Percentiles rank a stretch among this genome's conserved stretches.
phyloP scores from a whole-genome alignment of 2,113 vertebrate species.

The Pandion haliaetus region DNA sequence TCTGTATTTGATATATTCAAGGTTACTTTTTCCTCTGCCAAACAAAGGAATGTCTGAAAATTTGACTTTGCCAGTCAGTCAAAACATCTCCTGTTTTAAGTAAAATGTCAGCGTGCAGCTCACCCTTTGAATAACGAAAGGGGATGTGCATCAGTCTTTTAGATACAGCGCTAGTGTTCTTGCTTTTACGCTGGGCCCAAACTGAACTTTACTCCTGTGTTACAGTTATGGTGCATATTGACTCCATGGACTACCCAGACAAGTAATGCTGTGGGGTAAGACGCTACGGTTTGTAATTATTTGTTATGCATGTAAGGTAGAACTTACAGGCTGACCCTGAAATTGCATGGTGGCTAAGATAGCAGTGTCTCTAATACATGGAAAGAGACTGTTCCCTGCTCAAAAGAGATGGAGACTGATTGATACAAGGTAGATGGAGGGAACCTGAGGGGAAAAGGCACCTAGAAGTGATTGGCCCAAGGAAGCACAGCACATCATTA shows the following conservation, averaged over 20 bases:
- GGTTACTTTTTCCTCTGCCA: slow-evolving; percentile 2
- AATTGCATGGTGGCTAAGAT: neutral
- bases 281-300: neutral
- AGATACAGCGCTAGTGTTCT: neutral
- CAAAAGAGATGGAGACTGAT: neutral
- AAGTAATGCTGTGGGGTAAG: neutral
- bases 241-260: neutral
- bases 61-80: neutral
- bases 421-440: neutral
- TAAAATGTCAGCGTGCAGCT: neutral
- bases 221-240: neutral
- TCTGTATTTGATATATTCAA: neutral
- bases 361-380: neutral
- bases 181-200: neutral
- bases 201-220: neutral
- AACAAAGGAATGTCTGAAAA: slow-evolving; percentile 18
- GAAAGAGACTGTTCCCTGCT: neutral
- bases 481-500: neutral
- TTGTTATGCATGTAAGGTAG: neutral
- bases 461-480: neutral
- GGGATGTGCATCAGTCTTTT: neutral
- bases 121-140: neutral
- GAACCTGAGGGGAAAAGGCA: neutral
- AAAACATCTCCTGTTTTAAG: neutral
- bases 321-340: neutral